Percentiles rank a stretch among this genome's conserved stretches.
Evolutionary conservation across 2,113 vertebrate genomes (phyloP).

Genomic region (Austrofundulus limnaeus): DNA sequence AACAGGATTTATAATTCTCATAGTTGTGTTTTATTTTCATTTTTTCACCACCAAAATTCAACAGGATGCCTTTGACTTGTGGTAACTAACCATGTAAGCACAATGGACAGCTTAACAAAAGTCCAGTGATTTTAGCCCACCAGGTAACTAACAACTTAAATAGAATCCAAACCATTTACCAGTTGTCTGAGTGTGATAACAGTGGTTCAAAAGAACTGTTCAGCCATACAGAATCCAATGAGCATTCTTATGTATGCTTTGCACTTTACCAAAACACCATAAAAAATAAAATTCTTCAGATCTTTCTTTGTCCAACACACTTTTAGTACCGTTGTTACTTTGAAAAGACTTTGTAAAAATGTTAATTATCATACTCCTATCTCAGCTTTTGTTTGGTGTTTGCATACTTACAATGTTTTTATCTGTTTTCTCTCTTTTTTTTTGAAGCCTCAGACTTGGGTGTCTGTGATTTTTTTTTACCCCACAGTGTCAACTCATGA

Average conservation of each 20-base stretch:
- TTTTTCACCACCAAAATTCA: not conserved
- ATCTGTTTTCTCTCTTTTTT: too few relatives aligned
- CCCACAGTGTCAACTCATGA: too few relatives aligned
- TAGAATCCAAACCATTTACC: not conserved
- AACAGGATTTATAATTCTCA: constrained; percentile 1
- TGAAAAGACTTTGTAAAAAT: too few relatives aligned
- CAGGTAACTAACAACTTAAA: not conserved
- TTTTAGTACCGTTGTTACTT: too few relatives aligned
- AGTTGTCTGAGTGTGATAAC: not conserved
- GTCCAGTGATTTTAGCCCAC: constrained; percentile 1
- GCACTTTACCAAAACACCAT: not conserved
- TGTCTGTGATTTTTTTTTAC: too few relatives aligned
- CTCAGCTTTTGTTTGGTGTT: too few relatives aligned
- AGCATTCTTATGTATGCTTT: not conserved
- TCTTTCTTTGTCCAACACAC: not conserved
- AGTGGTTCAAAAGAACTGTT: not conserved
- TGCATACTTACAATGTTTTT: too few relatives aligned
- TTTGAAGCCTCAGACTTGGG: too few relatives aligned
- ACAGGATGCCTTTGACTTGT: not conserved
- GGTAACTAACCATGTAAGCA: constrained; percentile 21
- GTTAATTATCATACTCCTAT: too few relatives aligned
- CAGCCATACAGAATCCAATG: not conserved
- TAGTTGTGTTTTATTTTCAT: constrained; percentile 1
- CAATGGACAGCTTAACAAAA: not conserved
- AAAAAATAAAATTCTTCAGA: not conserved